Conservation (phyloP, 2,113 vertebrate species). For the Verasper variegatus region DNA sequence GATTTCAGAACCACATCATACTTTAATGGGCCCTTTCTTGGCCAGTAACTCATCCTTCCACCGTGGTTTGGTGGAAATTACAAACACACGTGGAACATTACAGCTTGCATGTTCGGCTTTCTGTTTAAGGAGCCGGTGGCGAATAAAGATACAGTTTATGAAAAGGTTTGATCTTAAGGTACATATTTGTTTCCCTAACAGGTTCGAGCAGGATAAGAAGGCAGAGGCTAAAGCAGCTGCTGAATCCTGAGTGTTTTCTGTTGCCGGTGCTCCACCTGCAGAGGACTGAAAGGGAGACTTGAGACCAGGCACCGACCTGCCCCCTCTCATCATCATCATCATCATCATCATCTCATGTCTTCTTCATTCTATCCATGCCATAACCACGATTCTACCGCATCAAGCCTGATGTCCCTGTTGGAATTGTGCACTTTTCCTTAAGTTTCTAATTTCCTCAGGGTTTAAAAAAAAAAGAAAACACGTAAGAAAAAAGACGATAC, state of each 20-base stretch:
- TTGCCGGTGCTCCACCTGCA: constrained; percentile 1
- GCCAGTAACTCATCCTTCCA: too few relatives aligned
- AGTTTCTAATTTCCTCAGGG: constrained; percentile 67
- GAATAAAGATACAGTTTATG: too few relatives aligned
- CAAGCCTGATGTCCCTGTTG: constrained; percentile 60
- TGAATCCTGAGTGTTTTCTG: constrained; percentile 65
- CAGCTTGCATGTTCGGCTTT: too few relatives aligned
- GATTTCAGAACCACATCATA: too few relatives aligned
- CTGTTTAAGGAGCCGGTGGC: too few relatives aligned
- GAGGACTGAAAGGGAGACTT: constrained; percentile 66
- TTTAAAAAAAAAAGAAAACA: not conserved
- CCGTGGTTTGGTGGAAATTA: too few relatives aligned
- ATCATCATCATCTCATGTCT: constrained; percentile 24
- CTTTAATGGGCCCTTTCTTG: too few relatives aligned
- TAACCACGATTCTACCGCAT: constrained; percentile 48
- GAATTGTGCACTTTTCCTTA: constrained; percentile 58
- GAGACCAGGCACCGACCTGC: constrained; percentile 15
- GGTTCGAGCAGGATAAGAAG: constrained; percentile 88
- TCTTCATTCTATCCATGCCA: constrained; percentile 64
- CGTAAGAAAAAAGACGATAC: not conserved
- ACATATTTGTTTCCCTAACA: constrained; percentile 50
- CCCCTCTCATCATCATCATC: not conserved
- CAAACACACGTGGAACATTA: too few relatives aligned
- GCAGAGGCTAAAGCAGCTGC: constrained; percentile 73
- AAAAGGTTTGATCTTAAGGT: too few relatives aligned